Conservation (phyloP, 2,797 vertebrate genomes). For the Channallabes apus region DNA sequence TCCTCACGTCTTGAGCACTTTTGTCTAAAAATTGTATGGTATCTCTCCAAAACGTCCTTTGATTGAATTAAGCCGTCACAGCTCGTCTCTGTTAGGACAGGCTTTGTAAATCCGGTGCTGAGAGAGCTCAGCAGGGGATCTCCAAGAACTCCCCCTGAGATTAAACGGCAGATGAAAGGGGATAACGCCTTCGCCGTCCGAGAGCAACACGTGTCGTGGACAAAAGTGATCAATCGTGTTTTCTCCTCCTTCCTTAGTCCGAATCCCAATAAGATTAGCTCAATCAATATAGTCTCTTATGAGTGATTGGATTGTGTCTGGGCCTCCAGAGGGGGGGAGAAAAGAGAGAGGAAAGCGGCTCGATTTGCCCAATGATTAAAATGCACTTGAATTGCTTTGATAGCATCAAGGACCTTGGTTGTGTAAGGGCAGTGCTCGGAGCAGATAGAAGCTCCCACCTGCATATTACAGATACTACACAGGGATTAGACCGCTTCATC, state of each 20-base stretch:
- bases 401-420: conserved; percentile 81
- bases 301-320: conserved; percentile 80
- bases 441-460: conserved; percentile 62
- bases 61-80: conserved; percentile 44
- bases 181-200: conserved; percentile 66
- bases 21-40: conserved; percentile 19
- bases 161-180: conserved; percentile 75
- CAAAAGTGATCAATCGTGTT: conserved; percentile 78
- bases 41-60: conserved; percentile 35
- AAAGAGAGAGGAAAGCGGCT: conserved; percentile 56
- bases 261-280: conserved; percentile 82
- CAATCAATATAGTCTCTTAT: conserved; percentile 82
- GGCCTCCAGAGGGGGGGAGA: conserved; percentile 56
- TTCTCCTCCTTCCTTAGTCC: conserved; percentile 60
- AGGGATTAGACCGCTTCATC: conserved; percentile 20
- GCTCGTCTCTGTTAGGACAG: conserved; percentile 1
- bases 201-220: conserved; percentile 77
- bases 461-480: conserved; percentile 25
- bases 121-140: conserved; percentile 44
- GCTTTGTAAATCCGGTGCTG: background rate
- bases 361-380: conserved; percentile 84
- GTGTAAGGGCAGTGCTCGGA: conserved; percentile 69
- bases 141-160: conserved; percentile 65
- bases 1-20: conserved; percentile 29
- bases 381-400: conserved; percentile 76